These are phyloP conservation scores for Mormyrus hasselquistii DNA, from an alignment of 2,797 vertebrate genomes.

Conservation along the genomic window DNA sequence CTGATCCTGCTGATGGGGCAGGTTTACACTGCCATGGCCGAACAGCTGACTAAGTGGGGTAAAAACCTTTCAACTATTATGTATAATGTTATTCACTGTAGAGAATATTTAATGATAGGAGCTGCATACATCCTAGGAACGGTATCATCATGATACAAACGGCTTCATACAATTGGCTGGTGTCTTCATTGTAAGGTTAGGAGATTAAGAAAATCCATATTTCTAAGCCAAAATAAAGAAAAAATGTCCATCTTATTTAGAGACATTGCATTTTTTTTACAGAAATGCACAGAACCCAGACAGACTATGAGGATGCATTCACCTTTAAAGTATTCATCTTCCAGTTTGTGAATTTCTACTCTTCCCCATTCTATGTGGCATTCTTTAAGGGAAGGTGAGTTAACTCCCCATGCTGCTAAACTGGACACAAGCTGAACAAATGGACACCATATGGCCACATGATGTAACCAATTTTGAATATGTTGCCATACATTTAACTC, in stretches of 20 bases:
- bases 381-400: conserved; percentile 75
- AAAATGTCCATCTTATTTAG: not conserved
- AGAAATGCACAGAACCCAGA: conserved; percentile 80
- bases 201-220: not conserved
- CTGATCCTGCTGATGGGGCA: conserved; percentile 70
- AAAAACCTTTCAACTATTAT: conserved; percentile 26
- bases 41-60: conserved; percentile 75
- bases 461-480: not conserved
- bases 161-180: not conserved
- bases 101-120: not conserved
- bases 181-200: not conserved
- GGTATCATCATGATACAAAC: not conserved
- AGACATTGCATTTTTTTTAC: conserved; percentile 19
- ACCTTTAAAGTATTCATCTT: conserved; percentile 79
- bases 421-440: not conserved
- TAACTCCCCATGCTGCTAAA: not conserved
- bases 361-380: conserved; percentile 71
- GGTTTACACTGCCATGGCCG: conserved; percentile 69
- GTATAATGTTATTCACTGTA: not conserved
- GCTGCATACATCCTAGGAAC: not conserved
- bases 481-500: not conserved
- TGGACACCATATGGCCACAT: not conserved
- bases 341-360: conserved; percentile 79
- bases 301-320: conserved; percentile 72
- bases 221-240: not conserved